phyloP scores from a whole-genome alignment of 2,888 invertebrate species.

The Lordiphosa andalusiaca region DNA sequence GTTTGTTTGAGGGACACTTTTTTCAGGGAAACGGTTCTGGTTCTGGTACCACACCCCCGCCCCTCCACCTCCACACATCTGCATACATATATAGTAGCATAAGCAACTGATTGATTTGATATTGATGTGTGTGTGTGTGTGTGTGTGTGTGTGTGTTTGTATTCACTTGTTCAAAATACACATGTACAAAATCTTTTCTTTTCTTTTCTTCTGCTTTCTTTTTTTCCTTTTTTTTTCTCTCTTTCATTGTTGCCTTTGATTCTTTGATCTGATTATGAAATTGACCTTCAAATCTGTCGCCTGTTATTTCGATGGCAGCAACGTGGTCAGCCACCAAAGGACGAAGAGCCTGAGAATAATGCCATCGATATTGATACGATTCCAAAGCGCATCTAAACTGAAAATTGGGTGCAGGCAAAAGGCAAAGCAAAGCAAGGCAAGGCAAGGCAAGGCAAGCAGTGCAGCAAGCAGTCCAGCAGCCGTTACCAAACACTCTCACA shows the following conservation, averaged over 20 bases:
- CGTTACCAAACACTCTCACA: constrained; percentile 23
- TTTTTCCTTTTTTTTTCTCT: constrained; percentile 45
- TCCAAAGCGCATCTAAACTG: constrained; percentile 71
- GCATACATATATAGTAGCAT: neutral
- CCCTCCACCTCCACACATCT: neutral
- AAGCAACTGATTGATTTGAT: constrained; percentile 14
- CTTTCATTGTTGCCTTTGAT: constrained; percentile 41
- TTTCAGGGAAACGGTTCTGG: neutral
- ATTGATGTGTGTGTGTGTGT: constrained; percentile 17
- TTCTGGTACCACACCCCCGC: no score
- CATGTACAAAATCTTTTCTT: constrained; percentile 9
- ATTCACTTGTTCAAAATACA: constrained; percentile 20
- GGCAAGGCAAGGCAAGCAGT: constrained; percentile 21
- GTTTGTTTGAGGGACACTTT: neutral
- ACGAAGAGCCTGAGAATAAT: constrained; percentile 78
- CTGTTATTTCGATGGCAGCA: constrained; percentile 49
- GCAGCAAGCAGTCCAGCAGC: constrained; percentile 32
- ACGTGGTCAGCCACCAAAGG: constrained; percentile 78
- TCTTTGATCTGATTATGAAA: constrained; percentile 33
- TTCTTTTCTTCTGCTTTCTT: constrained; percentile 49
- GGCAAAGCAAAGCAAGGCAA: constrained; percentile 5
- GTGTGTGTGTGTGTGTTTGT: constrained; percentile 17
- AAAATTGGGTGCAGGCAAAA: constrained; percentile 3
- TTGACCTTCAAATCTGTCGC: neutral
- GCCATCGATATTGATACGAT: constrained; percentile 70